phyloP scores from a whole-genome alignment of 1,140 invertebrate species.

The Zophobas morio region DNA sequence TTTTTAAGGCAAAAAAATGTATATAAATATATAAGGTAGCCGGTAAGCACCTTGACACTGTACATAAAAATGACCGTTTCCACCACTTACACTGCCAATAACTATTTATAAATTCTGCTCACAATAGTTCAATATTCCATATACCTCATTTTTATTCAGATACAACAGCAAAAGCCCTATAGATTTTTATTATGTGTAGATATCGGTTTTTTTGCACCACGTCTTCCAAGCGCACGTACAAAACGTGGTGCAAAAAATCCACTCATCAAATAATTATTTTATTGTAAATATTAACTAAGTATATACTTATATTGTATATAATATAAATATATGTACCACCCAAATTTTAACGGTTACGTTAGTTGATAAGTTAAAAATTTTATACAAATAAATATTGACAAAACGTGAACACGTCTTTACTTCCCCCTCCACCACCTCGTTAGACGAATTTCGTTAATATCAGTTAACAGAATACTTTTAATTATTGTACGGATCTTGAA shows the following conservation, averaged over 20 bases:
- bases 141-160: slow-evolving; percentile 49
- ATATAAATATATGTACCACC: slow-evolving; percentile 17
- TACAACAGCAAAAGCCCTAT: slow-evolving; percentile 28
- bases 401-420: not conserved
- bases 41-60: slow-evolving; percentile 14
- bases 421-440: not conserved
- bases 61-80: slow-evolving; percentile 33
- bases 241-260: not conserved
- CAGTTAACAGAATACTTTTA: slow-evolving; percentile 16
- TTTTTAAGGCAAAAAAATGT: slow-evolving; percentile 12
- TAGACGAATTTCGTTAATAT: slow-evolving; percentile 1
- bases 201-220: slow-evolving; percentile 1
- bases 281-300: slow-evolving; percentile 19
- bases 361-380: not conserved
- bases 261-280: not conserved
- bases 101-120: slow-evolving; percentile 47
- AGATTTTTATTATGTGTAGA: slow-evolving; percentile 9
- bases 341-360: slow-evolving; percentile 11
- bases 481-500: slow-evolving; percentile 36
- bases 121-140: slow-evolving; percentile 48
- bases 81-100: slow-evolving; percentile 39
- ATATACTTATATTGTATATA: slow-evolving; percentile 17
- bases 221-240: not conserved
- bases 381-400: slow-evolving; percentile 16
- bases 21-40: not conserved